These are phyloP conservation scores for Lateolabrax maculatus DNA, from an alignment of 2,797 vertebrate species.

Conservation along the genomic window DNA sequence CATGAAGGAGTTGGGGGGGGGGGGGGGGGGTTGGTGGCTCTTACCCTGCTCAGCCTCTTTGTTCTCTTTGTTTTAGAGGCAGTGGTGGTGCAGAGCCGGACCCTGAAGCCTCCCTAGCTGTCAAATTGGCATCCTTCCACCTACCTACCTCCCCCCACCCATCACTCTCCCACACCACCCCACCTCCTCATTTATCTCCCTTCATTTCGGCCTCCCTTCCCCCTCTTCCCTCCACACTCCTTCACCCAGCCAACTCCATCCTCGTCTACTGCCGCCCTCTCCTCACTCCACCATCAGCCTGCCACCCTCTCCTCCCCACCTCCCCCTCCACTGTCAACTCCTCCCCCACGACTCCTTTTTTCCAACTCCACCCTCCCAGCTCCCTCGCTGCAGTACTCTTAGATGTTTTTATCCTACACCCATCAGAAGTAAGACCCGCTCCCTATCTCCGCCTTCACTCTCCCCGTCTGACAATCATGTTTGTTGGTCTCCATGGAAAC, in stretches of 20 bases:
- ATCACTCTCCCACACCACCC: conserved; percentile 27
- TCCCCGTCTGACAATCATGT: conserved; percentile 35
- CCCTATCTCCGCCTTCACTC: not conserved
- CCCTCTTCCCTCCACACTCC: conserved; percentile 14
- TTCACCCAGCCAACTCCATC: conserved; percentile 52
- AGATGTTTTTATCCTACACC: conserved; percentile 26
- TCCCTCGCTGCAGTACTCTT: conserved; percentile 12
- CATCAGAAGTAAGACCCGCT: conserved; percentile 16
- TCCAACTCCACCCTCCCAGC: conserved; percentile 15
- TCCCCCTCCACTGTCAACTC: not conserved
- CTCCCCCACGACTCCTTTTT: conserved; percentile 1
- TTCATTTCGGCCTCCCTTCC: conserved; percentile 31
- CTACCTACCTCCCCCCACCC: conserved; percentile 40
- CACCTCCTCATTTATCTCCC: conserved; percentile 51
- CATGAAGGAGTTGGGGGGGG: not conserved
- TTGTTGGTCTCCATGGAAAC: conserved; percentile 81
- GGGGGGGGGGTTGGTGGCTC: conserved; percentile 3
- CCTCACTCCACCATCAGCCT: conserved; percentile 16
- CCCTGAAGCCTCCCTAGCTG: conserved; percentile 41
- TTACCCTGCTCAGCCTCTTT: conserved; percentile 49
- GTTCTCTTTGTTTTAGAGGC: conserved; percentile 73
- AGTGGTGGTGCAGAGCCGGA: conserved; percentile 46
- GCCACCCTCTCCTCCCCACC: conserved; percentile 10
- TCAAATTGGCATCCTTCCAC: conserved; percentile 68
- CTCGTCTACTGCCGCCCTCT: conserved; percentile 33